phyloP scores from a whole-genome alignment of 2,113 vertebrate genomes.

The Uria lomvia region DNA sequence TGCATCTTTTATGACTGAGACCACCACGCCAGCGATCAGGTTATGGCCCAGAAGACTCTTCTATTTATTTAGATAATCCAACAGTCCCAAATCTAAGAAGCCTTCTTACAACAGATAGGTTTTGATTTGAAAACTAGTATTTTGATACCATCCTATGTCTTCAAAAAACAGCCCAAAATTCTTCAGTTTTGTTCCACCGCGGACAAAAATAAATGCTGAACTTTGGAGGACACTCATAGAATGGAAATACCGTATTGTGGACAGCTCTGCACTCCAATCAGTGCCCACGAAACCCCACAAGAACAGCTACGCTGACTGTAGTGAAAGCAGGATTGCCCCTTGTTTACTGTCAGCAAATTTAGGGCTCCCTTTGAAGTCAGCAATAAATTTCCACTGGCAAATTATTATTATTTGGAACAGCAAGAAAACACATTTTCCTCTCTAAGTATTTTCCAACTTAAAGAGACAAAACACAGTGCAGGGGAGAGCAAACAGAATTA shows the following conservation, averaged over 20 bases:
- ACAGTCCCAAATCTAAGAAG: not conserved
- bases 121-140: not conserved
- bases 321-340: not conserved
- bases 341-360: conserved; percentile 32
- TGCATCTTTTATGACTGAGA: not conserved
- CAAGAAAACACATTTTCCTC: not conserved
- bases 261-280: not conserved
- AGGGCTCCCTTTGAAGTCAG: conserved; percentile 15
- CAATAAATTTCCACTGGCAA: not conserved
- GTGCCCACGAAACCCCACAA: rapidly evolving
- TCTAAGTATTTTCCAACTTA: conserved; percentile 1
- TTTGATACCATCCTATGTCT: not conserved
- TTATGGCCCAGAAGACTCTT: not conserved
- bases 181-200: not conserved
- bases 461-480: not conserved
- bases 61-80: not conserved
- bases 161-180: rapidly evolving
- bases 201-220: not conserved
- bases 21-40: not conserved
- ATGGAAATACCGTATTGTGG: not conserved
- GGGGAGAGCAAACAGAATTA: not conserved
- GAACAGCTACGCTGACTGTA: not conserved
- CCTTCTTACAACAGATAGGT: not conserved
- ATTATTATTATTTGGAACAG: conserved; percentile 24
- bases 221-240: not conserved